Conservation (phyloP, 2,797 vertebrate genomes). For the Cygnus olor region DNA sequence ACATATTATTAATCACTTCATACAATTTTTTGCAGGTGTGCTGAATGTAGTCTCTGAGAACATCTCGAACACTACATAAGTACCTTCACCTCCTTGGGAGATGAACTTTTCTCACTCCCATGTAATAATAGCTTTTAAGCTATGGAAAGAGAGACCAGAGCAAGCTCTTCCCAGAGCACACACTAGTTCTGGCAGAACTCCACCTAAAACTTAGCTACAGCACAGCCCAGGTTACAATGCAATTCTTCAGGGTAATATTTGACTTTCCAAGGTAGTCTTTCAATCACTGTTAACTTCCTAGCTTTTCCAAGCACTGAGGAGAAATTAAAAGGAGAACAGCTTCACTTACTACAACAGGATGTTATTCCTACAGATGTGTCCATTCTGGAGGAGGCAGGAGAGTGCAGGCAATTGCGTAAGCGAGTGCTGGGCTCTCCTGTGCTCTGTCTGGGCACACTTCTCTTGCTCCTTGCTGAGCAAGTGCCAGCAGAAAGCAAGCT, state of each 20-base stretch:
- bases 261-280: background rate
- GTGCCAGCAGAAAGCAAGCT: background rate
- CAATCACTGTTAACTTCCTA: background rate
- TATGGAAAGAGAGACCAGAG: background rate
- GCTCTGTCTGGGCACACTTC: background rate
- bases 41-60: background rate
- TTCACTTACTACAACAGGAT: background rate
- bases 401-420: background rate
- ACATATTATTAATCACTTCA: background rate
- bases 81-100: background rate
- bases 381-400: background rate
- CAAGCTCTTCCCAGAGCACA: background rate
- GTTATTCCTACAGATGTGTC: background rate
- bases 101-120: background rate
- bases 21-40: background rate
- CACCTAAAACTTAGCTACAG: background rate
- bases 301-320: background rate
- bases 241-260: background rate
- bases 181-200: background rate
- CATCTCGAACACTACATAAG: background rate
- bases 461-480: background rate
- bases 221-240: background rate
- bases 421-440: background rate
- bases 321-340: background rate
- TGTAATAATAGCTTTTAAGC: background rate